A percentile compares a stretch with the other conserved stretches of the same genome.
phyloP scores from a whole-genome alignment of 2,888 invertebrate genomes.

The Dynastes hyllus region DNA sequence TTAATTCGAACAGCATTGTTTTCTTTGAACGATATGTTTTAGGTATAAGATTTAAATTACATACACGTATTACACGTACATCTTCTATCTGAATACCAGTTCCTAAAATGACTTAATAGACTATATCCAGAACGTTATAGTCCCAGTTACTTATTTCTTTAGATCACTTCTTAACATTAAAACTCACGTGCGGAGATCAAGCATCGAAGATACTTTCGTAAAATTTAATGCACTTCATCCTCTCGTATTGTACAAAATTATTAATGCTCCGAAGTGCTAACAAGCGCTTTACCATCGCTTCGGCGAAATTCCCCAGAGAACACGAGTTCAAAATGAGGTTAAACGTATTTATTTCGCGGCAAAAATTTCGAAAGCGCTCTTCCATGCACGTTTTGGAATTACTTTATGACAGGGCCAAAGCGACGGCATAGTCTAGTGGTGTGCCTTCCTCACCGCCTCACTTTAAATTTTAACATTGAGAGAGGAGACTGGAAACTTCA shows the following conservation, averaged over 20 bases:
- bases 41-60: too few relatives aligned
- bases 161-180: too few relatives aligned
- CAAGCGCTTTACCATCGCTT: constrained; percentile 38
- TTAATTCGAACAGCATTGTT: too few relatives aligned
- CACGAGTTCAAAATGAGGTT: constrained; percentile 45
- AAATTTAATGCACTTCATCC: constrained; percentile 35
- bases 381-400: constrained; percentile 18
- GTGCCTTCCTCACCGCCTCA: neutral
- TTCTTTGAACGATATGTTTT: too few relatives aligned
- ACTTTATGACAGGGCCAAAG: neutral
- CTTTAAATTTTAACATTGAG: constrained; percentile 21
- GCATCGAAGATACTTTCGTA: neutral
- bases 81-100: too few relatives aligned
- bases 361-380: constrained; percentile 25
- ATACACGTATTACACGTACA: too few relatives aligned
- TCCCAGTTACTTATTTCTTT: too few relatives aligned
- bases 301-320: constrained; percentile 26
- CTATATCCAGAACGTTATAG: too few relatives aligned
- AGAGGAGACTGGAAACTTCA: neutral
- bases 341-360: constrained; percentile 42
- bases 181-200: neutral
- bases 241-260: constrained; percentile 33
- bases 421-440: neutral
- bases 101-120: too few relatives aligned
- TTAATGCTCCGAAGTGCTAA: constrained; percentile 40